These are phyloP conservation scores for Patagioenas fasciata DNA, from an alignment of 2,113 vertebrate species.

Conservation along the genomic window DNA sequence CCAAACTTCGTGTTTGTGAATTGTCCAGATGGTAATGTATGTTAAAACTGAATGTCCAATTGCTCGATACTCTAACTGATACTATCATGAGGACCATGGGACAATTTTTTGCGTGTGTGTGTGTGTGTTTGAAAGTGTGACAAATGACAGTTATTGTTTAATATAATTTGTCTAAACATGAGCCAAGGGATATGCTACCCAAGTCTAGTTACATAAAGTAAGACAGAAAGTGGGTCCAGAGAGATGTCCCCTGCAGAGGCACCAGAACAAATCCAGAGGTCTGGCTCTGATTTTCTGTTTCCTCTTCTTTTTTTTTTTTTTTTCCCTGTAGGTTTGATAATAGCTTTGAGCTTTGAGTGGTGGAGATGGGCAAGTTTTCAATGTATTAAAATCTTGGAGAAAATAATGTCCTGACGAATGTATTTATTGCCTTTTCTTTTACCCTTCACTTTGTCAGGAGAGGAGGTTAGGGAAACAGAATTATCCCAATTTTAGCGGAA, in stretches of 20 bases:
- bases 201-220: background rate
- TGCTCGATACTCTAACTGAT: background rate
- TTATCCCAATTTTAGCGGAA: background rate
- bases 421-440: background rate
- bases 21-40: too few species aligned
- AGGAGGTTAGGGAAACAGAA: background rate
- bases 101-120: too few species aligned
- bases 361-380: background rate
- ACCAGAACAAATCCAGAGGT: background rate
- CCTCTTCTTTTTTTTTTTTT: background rate
- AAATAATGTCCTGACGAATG: background rate
- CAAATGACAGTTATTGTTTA: background rate
- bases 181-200: background rate
- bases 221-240: background rate
- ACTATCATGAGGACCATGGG: background rate
- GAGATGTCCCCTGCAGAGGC: background rate
- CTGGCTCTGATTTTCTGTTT: background rate
- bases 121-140: background rate
- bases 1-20: background rate
- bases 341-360: background rate
- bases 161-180: background rate
- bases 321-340: background rate
- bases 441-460: accelerated
- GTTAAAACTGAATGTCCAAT: background rate
- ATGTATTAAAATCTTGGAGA: background rate